Conservation (phyloP, 2,888 invertebrate genomes). For the Meghimatium bilineatum region DNA sequence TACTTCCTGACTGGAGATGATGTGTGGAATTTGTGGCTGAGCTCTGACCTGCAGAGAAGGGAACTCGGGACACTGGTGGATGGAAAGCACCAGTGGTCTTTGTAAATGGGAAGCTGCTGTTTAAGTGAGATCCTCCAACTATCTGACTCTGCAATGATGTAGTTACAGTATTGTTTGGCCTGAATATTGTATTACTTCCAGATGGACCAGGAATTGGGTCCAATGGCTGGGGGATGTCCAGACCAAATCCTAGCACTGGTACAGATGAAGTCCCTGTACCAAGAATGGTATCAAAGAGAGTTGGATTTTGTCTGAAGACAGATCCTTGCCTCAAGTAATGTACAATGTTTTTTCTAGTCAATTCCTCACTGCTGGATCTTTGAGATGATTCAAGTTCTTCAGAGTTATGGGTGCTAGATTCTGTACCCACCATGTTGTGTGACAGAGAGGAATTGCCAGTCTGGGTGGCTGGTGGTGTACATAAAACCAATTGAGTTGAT, state of each 20-base stretch:
- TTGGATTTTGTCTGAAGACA: conserved; percentile 67
- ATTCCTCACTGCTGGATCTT: conserved; percentile 73
- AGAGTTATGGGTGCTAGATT: conserved; percentile 44
- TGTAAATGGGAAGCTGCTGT: conserved; percentile 44
- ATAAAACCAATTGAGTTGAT: conserved; percentile 81
- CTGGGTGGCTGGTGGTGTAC: conserved; percentile 54
- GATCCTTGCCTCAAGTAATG: conserved; percentile 75
- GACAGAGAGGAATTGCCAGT: conserved; percentile 38
- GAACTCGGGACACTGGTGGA: conserved; percentile 33
- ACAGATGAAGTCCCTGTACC: conserved; percentile 44
- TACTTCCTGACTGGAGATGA: conserved; percentile 42
- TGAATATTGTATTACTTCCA: conserved; percentile 26
- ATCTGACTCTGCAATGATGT: conserved; percentile 4
- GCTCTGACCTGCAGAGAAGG: conserved; percentile 40
- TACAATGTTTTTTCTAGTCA: conserved; percentile 75
- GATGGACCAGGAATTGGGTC: conserved; percentile 29
- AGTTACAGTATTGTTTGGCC: conserved; percentile 35
- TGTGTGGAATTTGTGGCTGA: conserved; percentile 32
- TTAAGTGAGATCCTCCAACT: conserved; percentile 34
- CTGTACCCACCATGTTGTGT: conserved; percentile 20
- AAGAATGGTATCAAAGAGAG: conserved; percentile 66
- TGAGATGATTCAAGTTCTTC: conserved; percentile 58
- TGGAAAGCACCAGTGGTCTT: conserved; percentile 47
- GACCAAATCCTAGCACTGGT: conserved; percentile 91
- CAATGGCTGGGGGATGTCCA: conserved; percentile 77